Conservation (phyloP, 2,888 invertebrate genomes). For the Limnephilus auricula region DNA sequence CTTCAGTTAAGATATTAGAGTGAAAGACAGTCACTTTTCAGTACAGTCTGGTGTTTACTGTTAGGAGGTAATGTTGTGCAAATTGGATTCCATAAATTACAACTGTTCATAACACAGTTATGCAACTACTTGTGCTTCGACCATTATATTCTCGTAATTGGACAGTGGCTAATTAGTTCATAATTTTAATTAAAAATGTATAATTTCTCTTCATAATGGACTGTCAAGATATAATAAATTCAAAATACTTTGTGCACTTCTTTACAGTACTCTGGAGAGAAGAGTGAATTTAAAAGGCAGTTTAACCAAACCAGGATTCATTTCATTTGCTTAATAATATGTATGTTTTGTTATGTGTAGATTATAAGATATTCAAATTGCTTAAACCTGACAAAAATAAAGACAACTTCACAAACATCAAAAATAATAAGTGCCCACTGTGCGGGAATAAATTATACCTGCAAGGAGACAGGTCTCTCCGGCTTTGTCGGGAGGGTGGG, state of each 20-base stretch:
- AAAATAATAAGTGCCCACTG: background rate
- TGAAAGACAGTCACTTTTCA: conserved; percentile 49
- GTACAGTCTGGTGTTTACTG: conserved; percentile 48
- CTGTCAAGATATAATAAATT: background rate
- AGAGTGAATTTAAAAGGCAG: background rate
- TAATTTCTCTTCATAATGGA: conserved; percentile 19
- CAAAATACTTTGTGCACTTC: background rate
- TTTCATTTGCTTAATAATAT: background rate
- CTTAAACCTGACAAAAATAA: background rate
- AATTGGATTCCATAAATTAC: conserved; percentile 64
- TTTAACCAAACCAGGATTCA: background rate
- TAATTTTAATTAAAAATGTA: conserved; percentile 4
- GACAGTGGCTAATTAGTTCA: conserved; percentile 49
- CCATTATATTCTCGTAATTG: conserved; percentile 59
- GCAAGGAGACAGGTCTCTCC: conserved; percentile 63
- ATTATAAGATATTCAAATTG: background rate
- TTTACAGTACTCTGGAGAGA: background rate
- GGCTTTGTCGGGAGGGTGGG: conserved; percentile 52
- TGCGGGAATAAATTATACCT: conserved; percentile 55
- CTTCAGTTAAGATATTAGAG: conserved; percentile 19
- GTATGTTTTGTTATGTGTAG: background rate
- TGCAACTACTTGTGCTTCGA: conserved; percentile 49
- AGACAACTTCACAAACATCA: background rate
- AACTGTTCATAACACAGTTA: conserved; percentile 58
- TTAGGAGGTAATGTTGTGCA: conserved; percentile 57